Conservation (phyloP, 2,113 vertebrate species). For the Taxidea taxus region DNA sequence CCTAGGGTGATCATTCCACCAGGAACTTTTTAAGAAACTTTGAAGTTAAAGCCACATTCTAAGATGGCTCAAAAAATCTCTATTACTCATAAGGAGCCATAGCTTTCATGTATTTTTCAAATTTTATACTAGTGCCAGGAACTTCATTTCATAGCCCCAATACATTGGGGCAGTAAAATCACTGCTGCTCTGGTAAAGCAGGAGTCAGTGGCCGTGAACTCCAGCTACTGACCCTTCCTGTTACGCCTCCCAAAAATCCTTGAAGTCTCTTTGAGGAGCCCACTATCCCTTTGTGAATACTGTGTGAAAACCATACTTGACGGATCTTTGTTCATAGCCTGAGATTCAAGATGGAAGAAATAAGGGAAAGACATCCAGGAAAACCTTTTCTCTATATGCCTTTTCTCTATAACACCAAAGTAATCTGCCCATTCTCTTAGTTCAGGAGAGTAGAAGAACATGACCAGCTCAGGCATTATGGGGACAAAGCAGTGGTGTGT, state of each 20-base stretch:
- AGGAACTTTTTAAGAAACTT: background rate
- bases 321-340: background rate
- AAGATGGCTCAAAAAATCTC: background rate
- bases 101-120: background rate
- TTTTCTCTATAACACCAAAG: background rate
- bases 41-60: background rate
- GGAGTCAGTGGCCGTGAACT: accelerated
- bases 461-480: accelerated
- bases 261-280: background rate
- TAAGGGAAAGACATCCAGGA: background rate
- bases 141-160: background rate
- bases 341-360: background rate
- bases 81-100: background rate
- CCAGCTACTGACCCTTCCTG: background rate
- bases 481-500: background rate
- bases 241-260: background rate
- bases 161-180: background rate
- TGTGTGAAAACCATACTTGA: background rate
- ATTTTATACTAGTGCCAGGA: background rate
- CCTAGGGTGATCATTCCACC: background rate
- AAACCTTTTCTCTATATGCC: accelerated
- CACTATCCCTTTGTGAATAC: background rate
- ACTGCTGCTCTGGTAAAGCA: background rate
- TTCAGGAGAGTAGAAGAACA: accelerated
- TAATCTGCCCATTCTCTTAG: background rate